A percentile compares a stretch with the other conserved stretches of the same genome.
phyloP scores from a whole-genome alignment of 2,797 vertebrate species.

The Meriones psammophilus region DNA sequence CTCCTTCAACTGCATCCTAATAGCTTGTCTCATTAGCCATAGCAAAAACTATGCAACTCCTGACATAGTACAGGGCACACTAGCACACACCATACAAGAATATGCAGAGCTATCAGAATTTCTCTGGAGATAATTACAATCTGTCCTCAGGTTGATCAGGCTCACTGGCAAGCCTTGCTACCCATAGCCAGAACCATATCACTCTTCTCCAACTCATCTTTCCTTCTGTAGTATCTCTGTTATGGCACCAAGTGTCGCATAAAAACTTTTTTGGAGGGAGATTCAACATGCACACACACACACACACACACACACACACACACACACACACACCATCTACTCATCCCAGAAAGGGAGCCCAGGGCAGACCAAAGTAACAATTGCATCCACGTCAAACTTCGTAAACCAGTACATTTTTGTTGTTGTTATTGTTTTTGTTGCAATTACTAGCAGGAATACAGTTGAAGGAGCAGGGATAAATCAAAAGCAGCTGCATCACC shows the following conservation, averaged over 20 bases:
- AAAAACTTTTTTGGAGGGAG: neutral
- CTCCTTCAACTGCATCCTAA: no score
- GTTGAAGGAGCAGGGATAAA: neutral
- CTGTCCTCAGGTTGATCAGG: neutral
- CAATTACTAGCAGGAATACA: neutral
- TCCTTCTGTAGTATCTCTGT: neutral
- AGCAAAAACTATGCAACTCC: neutral
- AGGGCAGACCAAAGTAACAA: neutral
- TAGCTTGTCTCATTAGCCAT: neutral
- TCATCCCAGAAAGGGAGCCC: neutral
- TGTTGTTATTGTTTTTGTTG: neutral
- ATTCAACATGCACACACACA: neutral
- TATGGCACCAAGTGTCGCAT: neutral
- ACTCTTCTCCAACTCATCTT: neutral
- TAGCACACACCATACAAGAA: no score
- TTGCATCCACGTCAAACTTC: neutral
- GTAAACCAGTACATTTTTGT: neutral
- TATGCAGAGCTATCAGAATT: no score
- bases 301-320: neutral
- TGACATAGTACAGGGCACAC: neutral
- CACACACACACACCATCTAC: neutral
- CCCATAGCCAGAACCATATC: neutral
- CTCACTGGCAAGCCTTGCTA: no score
- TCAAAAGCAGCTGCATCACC: neutral
- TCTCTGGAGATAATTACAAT: neutral